These are phyloP conservation scores for Tragulus kanchil DNA, from an alignment of 2,113 vertebrate genomes.

Conservation along the genomic window DNA sequence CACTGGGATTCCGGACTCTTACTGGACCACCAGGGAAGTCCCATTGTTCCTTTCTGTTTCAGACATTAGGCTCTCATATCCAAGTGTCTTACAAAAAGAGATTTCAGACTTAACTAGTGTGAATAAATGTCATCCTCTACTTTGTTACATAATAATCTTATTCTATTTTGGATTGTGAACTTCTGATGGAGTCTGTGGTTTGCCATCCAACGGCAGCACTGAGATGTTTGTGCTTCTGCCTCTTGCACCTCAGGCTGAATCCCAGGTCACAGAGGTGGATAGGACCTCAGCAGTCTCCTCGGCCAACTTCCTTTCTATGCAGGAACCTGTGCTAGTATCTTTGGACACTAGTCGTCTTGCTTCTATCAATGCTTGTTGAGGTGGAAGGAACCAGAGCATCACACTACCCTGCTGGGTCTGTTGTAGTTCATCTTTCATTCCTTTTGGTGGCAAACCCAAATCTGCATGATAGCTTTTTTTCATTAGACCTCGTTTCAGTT, in stretches of 20 bases:
- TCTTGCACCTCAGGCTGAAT: not conserved
- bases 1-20: not conserved
- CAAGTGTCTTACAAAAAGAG: not conserved
- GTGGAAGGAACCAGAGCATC: not conserved
- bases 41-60: not conserved
- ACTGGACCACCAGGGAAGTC: not conserved
- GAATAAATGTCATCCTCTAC: not conserved
- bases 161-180: not conserved
- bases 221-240: not conserved
- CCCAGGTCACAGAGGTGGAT: not conserved
- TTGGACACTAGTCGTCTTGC: not conserved
- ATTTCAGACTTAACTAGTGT: not conserved
- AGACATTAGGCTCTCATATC: not conserved
- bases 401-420: no score
- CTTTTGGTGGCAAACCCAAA: not conserved
- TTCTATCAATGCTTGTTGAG: not conserved
- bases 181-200: not conserved
- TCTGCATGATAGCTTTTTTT: not conserved
- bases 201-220: accelerated
- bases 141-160: not conserved
- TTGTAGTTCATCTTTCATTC: not conserved
- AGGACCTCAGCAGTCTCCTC: not conserved
- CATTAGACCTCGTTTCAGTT: not conserved
- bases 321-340: not conserved
- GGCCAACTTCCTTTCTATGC: not conserved